Percentiles rank a stretch among this genome's conserved stretches.
These are phyloP conservation scores for Heliconius congener DNA, from an alignment of 1,140 invertebrate species.

Conservation along the genomic window DNA sequence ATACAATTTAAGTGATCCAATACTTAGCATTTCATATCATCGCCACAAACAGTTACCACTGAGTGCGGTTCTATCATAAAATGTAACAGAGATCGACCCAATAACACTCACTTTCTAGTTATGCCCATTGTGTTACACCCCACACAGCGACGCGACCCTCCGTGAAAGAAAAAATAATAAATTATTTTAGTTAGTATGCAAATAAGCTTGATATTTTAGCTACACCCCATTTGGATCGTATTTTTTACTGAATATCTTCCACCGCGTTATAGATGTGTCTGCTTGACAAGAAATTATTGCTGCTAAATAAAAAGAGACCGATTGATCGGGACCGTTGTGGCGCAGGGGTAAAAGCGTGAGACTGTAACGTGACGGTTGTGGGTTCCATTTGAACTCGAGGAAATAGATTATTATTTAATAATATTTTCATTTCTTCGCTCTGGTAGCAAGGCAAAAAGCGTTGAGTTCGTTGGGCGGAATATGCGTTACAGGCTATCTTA, in stretches of 20 bases:
- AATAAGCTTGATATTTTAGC: constrained; percentile 79
- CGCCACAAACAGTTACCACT: background rate
- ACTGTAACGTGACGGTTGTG: too few species aligned
- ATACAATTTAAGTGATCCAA: background rate
- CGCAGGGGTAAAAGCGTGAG: too few species aligned
- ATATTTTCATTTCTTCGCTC: too few species aligned
- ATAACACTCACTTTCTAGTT: constrained; percentile 76
- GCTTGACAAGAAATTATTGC: constrained; percentile 27
- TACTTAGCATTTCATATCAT: background rate
- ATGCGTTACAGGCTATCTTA: too few species aligned
- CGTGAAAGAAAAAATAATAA: constrained; percentile 76
- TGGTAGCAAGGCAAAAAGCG: too few species aligned
- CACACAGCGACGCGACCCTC: constrained; percentile 68
- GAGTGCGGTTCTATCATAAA: constrained; percentile 43
- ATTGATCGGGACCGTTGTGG: too few species aligned
- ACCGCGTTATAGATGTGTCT: constrained; percentile 1
- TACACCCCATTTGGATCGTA: constrained; percentile 70
- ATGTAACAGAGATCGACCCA: constrained; percentile 67
- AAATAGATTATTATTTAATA: too few species aligned
- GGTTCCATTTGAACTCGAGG: too few species aligned
- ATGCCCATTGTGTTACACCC: constrained; percentile 72
- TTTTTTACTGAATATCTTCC: constrained; percentile 59
- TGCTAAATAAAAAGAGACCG: constrained; percentile 14
- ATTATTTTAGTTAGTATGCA: constrained; percentile 82
- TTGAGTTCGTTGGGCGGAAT: too few species aligned